Evolutionary conservation across 2,888 invertebrate species (phyloP), one percentile per base, ranked within the genome.

Genomic region (Eumacrocentrus americanus): DNA sequence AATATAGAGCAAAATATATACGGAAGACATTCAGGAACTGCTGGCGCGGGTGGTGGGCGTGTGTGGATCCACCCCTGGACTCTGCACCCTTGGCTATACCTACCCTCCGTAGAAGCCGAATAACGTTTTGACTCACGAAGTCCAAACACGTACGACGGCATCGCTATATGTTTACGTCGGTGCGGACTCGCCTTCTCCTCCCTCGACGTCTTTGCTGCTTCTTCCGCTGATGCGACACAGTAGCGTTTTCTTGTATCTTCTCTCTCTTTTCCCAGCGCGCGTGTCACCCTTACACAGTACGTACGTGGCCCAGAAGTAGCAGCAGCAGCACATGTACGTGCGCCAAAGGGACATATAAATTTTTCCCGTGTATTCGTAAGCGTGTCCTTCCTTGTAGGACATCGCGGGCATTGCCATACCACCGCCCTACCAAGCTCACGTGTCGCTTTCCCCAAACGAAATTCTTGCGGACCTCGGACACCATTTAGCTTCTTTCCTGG

Each of bases 61-160:
- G 38, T 42, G 58, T 60, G 29, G 34, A 54, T 42, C 52, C 47
- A 56, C 55, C 38, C 44, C 29, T 57, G 42, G 56, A 53, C 52
- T 58, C 53, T 47, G 34, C 58, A 50, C 20, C 34, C 56, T 54
- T 37, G 55, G 38, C 48, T 64, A 60, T 55, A 51, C 20, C 58
- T 40, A 57, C 60, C 56, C 59, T 58, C 53, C 48, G 37, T 62
- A 58, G 54, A 59, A 64, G 66, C 60, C 63, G 56, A 66, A 66
- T 67, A 62, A 63, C 63, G 59, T 67, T 67, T 63, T 65, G 60
- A 61, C 59, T 67, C 66, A 60, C 60, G 52, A 60, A 69, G 67
- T 69, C 69, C 60, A 60, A 48, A 64, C 69, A 69, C 69, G 69
- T 69, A 66, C 62, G 60, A 60, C 65, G 60, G 62, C 62, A 63